Evolutionary conservation across 2,888 invertebrate genomes (phyloP), one percentile per base, ranked within the genome.

Genomic region (Spisula solida): DNA sequence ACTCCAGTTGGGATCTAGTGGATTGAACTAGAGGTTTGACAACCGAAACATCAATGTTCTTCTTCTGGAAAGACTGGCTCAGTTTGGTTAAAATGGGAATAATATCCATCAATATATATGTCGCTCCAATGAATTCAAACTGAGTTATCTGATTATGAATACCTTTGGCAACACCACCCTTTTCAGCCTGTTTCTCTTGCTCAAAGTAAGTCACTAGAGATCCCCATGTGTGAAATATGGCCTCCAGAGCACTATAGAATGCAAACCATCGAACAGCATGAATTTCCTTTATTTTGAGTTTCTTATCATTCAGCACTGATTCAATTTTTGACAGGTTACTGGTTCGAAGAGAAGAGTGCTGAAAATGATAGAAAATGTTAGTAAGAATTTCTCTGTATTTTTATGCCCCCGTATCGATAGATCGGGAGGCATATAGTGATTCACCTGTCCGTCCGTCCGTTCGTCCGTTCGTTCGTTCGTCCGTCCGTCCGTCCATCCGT

Each of bases 221-320:
- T 41, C 78, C 55, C 80, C 82, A 87, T 48, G 66, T 87, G 56
- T 79, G 75, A 83, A 8, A 87, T 8, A 87, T 34, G 78, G 82
- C 66, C 29, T 87, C 87, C 12, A 87, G 18, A 18, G 82, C 82
- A 83, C 79, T 55, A 87, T 82, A 87, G 78, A 87, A 82, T 14
- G 87, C 82, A 78, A 83, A 86, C 82, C 60, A 87, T 29, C 83
- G 55, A 6, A 55, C 55, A 55, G 2, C 10, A 51, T 78, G 79
- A 2, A 87, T 55, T 31, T 87, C 87, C 78, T 86, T 86, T 78
- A 87, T 25, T 78, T 47, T 83, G 55, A 41, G 79, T 56, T 12
- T 82, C 75, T 56, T n/a, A n/a, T n/a, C n/a, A n/a, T 82, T 41
- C 16, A 87, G 79, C 12, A 82, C 31, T 60, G 25, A 60, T 82